phyloP scores from a whole-genome alignment of 2,113 vertebrate species.

The Zosterops japonicus region DNA sequence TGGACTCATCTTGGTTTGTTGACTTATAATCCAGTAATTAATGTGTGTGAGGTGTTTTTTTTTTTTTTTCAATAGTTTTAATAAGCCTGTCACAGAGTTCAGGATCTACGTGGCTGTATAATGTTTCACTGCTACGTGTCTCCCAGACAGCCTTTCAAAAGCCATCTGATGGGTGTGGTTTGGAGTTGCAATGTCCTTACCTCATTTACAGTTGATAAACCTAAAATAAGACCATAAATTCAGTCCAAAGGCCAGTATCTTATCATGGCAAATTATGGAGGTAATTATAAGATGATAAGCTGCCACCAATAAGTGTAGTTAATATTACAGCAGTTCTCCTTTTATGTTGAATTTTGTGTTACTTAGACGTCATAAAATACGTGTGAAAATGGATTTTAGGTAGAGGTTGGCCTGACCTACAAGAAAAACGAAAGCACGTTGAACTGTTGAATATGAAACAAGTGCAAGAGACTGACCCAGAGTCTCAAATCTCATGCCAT shows the following conservation, averaged over 20 bases:
- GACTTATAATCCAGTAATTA: background rate
- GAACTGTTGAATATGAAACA: background rate
- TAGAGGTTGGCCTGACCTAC: background rate
- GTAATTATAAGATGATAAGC: background rate
- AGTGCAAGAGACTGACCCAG: background rate
- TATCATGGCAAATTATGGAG: background rate
- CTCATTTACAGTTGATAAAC: background rate
- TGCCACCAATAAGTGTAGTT: background rate
- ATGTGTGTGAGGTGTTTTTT: background rate
- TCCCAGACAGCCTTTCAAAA: background rate
- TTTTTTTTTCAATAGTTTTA: background rate
- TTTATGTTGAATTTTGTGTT: background rate
- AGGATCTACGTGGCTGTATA: background rate
- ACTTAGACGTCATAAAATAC: background rate
- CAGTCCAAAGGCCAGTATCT: background rate
- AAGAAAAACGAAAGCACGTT: background rate
- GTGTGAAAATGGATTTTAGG: background rate
- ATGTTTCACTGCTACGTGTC: background rate
- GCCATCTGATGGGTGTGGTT: background rate
- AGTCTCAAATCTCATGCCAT: background rate
- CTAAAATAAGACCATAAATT: background rate
- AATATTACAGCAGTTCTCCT: background rate
- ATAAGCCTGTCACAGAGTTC: background rate
- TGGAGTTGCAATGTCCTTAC: background rate
- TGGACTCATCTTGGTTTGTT: background rate